Evolutionary conservation across 2,888 invertebrate genomes (phyloP).

Genomic region (Cyrtodaria siliqua): DNA sequence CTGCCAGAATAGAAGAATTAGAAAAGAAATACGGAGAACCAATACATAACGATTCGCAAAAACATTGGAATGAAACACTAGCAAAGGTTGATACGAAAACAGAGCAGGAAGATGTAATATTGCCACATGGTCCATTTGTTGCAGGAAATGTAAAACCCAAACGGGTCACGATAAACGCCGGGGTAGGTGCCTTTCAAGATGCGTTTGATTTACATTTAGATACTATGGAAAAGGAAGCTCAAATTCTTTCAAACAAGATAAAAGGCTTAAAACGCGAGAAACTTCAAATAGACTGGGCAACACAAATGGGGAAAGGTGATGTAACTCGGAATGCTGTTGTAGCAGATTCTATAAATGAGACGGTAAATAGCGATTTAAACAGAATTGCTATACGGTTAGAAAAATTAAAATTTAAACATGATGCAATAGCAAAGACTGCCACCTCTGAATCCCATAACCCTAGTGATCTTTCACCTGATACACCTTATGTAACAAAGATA

Average conservation of each 20-base stretch:
- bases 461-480: no score
- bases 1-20: slow-evolving; percentile 28
- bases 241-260: slow-evolving; percentile 49
- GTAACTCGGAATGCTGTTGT: slow-evolving; percentile 39
- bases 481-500: no score
- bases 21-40: slow-evolving; percentile 26
- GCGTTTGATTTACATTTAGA: slow-evolving; percentile 51
- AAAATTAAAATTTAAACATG: slow-evolving; percentile 50
- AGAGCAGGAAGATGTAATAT: slow-evolving; percentile 44
- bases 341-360: slow-evolving; percentile 48
- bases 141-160: slow-evolving; percentile 39
- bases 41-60: slow-evolving; percentile 15
- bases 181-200: slow-evolving; percentile 21
- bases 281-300: slow-evolving; percentile 45
- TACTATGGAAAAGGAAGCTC: slow-evolving; percentile 48
- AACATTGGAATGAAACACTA: slow-evolving; percentile 29
- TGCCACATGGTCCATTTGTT: slow-evolving; percentile 56
- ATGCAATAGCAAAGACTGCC: no score
- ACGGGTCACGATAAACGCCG: slow-evolving; percentile 29
- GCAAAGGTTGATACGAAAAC: slow-evolving; percentile 30
- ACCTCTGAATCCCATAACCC: no score
- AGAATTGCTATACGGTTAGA: slow-evolving; percentile 55
- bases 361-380: slow-evolving; percentile 53
- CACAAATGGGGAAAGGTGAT: slow-evolving; percentile 45
- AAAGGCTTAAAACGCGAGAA: slow-evolving; percentile 51